Percentiles rank a stretch among this genome's conserved stretches.
phyloP scores from a whole-genome alignment of 2,113 vertebrate genomes.

The Addax nasomaculatus region DNA sequence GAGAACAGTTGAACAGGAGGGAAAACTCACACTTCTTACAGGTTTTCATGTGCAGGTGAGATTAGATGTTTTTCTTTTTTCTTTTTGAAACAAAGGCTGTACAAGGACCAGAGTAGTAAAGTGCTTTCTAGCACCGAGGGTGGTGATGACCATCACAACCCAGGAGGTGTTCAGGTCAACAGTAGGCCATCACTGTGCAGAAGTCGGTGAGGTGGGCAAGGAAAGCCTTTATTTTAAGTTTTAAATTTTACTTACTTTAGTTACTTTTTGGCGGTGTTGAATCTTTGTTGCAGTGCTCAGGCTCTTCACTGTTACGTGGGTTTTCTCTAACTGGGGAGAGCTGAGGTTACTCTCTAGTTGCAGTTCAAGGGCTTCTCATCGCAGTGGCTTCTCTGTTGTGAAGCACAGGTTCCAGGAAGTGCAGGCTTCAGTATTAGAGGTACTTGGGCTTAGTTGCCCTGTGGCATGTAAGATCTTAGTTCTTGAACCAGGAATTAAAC shows the following conservation, averaged over 20 bases:
- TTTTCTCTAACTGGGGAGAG: not conserved
- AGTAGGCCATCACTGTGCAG: not conserved
- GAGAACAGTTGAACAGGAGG: not conserved
- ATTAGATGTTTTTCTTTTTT: not conserved
- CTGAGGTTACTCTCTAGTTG: not conserved
- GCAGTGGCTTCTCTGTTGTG: not conserved
- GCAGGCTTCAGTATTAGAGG: not conserved
- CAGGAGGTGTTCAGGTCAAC: not conserved
- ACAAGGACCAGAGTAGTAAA: too few relatives aligned
- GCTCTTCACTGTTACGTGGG: accelerated
- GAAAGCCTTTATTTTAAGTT: not conserved
- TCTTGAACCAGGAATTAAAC: not conserved
- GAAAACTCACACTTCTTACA: not conserved
- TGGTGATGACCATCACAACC: not conserved
- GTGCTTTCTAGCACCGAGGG: not conserved
- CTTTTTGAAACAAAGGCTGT: not conserved
- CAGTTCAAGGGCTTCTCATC: not conserved
- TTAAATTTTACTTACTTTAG: not conserved
- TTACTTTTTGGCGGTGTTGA: not conserved
- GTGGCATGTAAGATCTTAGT: not conserved
- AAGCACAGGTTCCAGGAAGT: not conserved
- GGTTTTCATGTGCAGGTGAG: not conserved
- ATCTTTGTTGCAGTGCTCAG: not conserved
- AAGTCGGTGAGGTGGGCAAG: not conserved
- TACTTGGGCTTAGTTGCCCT: not conserved